Conservation (phyloP, 2,113 vertebrate genomes). For the Diadophis punctatus region DNA sequence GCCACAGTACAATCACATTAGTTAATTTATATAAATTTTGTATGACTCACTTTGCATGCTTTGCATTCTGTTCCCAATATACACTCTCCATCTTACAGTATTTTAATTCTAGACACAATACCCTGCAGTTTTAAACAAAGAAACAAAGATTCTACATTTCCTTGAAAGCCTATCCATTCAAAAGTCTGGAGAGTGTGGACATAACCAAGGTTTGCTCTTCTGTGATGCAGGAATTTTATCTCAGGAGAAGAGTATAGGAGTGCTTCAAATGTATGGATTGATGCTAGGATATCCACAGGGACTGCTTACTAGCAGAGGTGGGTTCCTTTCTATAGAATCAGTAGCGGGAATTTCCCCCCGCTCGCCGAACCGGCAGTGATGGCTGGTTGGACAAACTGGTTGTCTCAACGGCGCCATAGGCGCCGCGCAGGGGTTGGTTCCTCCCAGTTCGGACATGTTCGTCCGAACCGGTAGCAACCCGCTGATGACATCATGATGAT, state of each 20-base stretch:
- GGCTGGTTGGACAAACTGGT: too few species aligned
- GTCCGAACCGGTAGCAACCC: too few species aligned
- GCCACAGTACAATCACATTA: constrained; percentile 11
- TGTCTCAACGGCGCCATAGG: too few species aligned
- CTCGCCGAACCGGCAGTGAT: too few species aligned
- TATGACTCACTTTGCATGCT: constrained; percentile 21
- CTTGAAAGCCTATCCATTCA: not conserved
- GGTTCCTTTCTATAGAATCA: too few species aligned
- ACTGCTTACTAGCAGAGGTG: not conserved
- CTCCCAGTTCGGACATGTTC: too few species aligned
- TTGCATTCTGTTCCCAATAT: constrained; percentile 37
- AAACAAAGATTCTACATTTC: not conserved
- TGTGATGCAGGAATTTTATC: not conserved
- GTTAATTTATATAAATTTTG: constrained; percentile 15
- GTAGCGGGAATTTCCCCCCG: too few species aligned
- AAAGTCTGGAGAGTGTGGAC: not conserved
- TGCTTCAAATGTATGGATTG: not conserved
- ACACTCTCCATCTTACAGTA: constrained; percentile 13
- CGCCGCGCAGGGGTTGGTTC: too few species aligned
- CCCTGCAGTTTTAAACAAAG: not conserved
- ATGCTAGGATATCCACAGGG: not conserved
- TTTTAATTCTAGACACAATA: constrained; percentile 23
- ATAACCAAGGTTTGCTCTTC: not conserved
- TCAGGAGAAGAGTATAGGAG: not conserved
- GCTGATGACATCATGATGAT: too few species aligned